Evolutionary conservation across 2,113 vertebrate genomes (phyloP), one percentile per base, ranked within the genome.

Genomic region (Aspiorhynchus laticeps): DNA sequence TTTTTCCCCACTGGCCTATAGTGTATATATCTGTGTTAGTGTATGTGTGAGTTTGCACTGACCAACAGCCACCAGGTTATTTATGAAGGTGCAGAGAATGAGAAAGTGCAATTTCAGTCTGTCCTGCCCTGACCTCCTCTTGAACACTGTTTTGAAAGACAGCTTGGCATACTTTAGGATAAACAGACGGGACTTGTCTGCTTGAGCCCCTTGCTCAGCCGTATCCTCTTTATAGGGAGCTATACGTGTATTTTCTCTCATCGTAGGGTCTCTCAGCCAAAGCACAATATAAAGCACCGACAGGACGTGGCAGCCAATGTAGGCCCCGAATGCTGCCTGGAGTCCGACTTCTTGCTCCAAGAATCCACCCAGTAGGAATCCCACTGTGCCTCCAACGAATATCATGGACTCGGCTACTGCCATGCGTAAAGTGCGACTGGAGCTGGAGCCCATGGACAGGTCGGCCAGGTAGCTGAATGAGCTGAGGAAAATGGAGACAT

Each of bases 381-480:
- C 93, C 26, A 91, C 77, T 9, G 88, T 90, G 5, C 93, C 93
- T 1, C 93, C 93, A 2, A 94, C 86, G 63, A 90, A 93, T 51
- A 93, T 79, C 93, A 94, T 94, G 26, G 93, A 88, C 85, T 94
- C 92, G 0, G 90, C 91, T 33, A 93, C 88, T 0, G 90, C 92
- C 85, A 93, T 93, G 3, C 91, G 90, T 43, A 92, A 46, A 1
- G 93, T 93, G 4, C 90, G 90, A 12, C 80, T 89, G 9, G 78
- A 86, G 21, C 43, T 41, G 24, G 80, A 80, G 31, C 90, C 88
- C 0, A 86, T 69, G 0, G 92, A 91, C 21, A 91, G 56, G 38
- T 93, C 93, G 19, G 93, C 92, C 65, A 94, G 69, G 73, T 92
- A 94, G 80, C 93, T 94, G 80, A 92, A 93, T 46, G 85, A 92